Evolutionary conservation across 2,797 vertebrate genomes (phyloP), one percentile per base, ranked within the genome.

Genomic region (Helostoma temminkii): DNA sequence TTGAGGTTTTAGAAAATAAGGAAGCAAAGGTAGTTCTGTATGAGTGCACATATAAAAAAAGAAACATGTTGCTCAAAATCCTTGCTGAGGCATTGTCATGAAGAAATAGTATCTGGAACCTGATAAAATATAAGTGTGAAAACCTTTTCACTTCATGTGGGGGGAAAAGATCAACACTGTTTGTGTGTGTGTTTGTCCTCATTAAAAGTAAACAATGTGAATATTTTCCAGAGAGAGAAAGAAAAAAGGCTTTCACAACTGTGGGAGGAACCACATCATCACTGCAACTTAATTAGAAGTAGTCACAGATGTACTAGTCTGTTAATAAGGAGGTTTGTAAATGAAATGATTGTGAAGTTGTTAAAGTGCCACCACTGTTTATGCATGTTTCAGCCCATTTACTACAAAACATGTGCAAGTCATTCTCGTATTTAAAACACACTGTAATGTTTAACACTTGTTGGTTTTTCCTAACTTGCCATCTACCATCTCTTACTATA

Each of bases 21-120:
- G 25, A 81, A 41, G 42, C 22, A 46, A 37, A 49, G 22, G 9
- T 59, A 76, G 34, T 65, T 55, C 12, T 71, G 41, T 50, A 9
- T 28, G 4, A 2, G 8, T 22, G 21, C 11, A 19, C 14, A 7
- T 4, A 50, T 42, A 28, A 15, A 43, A 34, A 15, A 18, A 34
- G 5, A 62, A 34, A 41, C 39, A 0, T 0, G 0, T 18, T 37
- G 45, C 45, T 45, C 4, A 5, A 18, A 37, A 4, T 6, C 2
- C 2, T 9, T 9, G 10, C n/a, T 30, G 14, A 56, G 34, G 15
- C 22, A 24, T 34, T 12, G 30, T 28, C 26, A 14, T 28, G 19
- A 25, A 41, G 14, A 65, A 3, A 34, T 18, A 12, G 53, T 32
- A 47, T 15, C 58, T 54, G 16, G n/a, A 24, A 7, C 22, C 6